Percentiles rank a stretch among this genome's conserved stretches.
These are phyloP conservation scores for Eutolmus rufibarbis DNA, from an alignment of 2,888 invertebrate genomes.

Conservation along the genomic window DNA sequence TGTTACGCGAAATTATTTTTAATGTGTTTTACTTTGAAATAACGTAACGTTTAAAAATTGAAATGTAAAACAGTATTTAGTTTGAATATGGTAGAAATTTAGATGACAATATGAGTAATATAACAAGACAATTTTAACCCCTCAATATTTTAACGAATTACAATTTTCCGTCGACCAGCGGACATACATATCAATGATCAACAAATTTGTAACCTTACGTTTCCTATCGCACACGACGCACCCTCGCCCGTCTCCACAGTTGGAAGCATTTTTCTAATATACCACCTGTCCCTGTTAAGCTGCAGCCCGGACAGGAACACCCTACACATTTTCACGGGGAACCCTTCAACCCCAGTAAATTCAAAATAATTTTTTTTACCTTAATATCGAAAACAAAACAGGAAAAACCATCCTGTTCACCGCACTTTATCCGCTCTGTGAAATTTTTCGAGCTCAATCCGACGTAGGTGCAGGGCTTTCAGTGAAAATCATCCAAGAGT, in stretches of 20 bases:
- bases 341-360: conserved; percentile 32
- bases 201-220: not conserved
- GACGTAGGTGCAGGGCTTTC: not conserved
- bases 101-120: not conserved
- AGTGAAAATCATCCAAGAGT: conserved; percentile 9
- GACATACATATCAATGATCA: not conserved
- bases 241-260: conserved; percentile 7
- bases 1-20: no score
- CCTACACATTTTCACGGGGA: not conserved
- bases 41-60: no score
- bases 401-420: conserved; percentile 27
- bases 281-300: conserved; percentile 16
- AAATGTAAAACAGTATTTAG: not conserved
- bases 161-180: not conserved
- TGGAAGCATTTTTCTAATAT: conserved; percentile 15
- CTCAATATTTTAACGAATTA: not conserved
- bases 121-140: not conserved
- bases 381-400: conserved; percentile 18
- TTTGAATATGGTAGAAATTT: not conserved
- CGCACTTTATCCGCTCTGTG: conserved; percentile 2
- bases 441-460: not conserved
- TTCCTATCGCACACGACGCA: not conserved
- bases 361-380: conserved; percentile 5
- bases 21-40: no score
- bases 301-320: not conserved